A percentile compares a stretch with the other conserved stretches of the same genome.
Evolutionary conservation across 2,797 vertebrate species (phyloP).

Genomic region (Oryzias sinensis): DNA sequence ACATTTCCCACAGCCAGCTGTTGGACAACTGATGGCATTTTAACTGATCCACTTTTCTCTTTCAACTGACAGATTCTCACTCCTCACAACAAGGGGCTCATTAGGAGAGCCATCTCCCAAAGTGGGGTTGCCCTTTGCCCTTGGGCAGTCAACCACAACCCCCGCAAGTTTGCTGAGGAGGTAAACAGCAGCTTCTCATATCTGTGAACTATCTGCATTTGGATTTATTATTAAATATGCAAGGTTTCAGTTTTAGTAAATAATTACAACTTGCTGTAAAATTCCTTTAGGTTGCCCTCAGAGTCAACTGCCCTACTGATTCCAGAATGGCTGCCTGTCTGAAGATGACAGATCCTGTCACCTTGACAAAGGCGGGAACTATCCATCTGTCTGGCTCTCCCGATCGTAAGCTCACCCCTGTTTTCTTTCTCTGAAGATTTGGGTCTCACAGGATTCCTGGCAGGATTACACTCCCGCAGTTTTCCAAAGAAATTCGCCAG

Average conservation of each 20-base stretch:
- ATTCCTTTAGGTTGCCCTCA: constrained; percentile 58
- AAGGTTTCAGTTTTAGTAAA: background rate
- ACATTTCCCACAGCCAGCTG: too few relatives aligned
- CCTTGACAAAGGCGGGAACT: constrained; percentile 79
- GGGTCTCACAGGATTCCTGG: background rate
- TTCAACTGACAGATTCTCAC: constrained; percentile 76
- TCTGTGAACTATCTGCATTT: background rate
- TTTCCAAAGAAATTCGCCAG: too few relatives aligned
- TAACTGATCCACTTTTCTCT: background rate
- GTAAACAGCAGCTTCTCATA: constrained; percentile 58
- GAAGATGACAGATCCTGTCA: constrained; percentile 73
- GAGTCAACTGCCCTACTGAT: constrained; percentile 82
- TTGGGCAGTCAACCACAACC: constrained; percentile 86
- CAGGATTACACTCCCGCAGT: too few relatives aligned
- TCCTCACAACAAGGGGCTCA: constrained; percentile 87
- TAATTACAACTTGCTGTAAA: background rate
- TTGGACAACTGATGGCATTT: too few relatives aligned
- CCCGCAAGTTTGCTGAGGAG: constrained; percentile 78
- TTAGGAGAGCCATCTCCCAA: constrained; percentile 91
- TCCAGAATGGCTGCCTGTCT: constrained; percentile 81
- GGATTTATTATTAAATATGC: background rate
- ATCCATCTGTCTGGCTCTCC: constrained; percentile 56
- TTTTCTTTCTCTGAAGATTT: background rate
- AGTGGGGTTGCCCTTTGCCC: constrained; percentile 83
- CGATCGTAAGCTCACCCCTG: constrained; percentile 43